These are phyloP conservation scores for Colossoma macropomum DNA, from an alignment of 2,113 vertebrate species.

Conservation along the genomic window DNA sequence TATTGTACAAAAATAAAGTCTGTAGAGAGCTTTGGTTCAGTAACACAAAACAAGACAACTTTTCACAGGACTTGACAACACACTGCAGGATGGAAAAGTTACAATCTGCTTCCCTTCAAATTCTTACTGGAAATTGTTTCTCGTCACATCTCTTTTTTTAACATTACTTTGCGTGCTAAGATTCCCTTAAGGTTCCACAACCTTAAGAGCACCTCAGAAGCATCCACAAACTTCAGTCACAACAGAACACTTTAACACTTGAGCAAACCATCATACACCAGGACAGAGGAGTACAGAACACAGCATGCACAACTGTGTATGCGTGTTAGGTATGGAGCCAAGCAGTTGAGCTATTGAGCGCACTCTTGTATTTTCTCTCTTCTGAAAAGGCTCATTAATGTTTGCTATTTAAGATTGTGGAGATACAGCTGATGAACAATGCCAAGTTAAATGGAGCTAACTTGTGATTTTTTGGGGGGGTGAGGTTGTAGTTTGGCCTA, in stretches of 20 bases:
- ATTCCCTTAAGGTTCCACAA: slow-evolving; percentile 34
- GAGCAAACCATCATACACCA: slow-evolving; percentile 50
- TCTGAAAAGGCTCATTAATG: slow-evolving; percentile 67
- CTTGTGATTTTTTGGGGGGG: slow-evolving; percentile 53
- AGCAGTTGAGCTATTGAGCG: not conserved
- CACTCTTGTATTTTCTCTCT: slow-evolving; percentile 53
- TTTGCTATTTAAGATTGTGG: slow-evolving; percentile 63
- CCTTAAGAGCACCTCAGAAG: slow-evolving; percentile 4
- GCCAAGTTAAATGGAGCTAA: slow-evolving; percentile 65
- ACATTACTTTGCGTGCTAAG: slow-evolving; percentile 30
- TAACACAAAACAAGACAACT: slow-evolving; percentile 90
- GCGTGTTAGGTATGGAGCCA: slow-evolving; percentile 20
- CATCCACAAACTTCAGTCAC: slow-evolving; percentile 33
- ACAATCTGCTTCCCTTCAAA: slow-evolving; percentile 12
- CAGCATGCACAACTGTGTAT: slow-evolving; percentile 46
- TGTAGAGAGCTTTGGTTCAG: slow-evolving; percentile 99
- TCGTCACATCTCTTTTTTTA: not conserved
- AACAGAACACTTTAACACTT: slow-evolving; percentile 43
- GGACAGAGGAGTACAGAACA: slow-evolving; percentile 51
- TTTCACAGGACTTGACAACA: slow-evolving; percentile 61
- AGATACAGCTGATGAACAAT: slow-evolving; percentile 74
- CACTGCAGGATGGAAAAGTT: slow-evolving; percentile 29
- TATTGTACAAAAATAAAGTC: slow-evolving; percentile 99
- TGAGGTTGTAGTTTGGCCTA: slow-evolving; percentile 65
- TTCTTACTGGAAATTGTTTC: slow-evolving; percentile 7